Evolutionary conservation across 2,113 vertebrate genomes (phyloP).

Genomic region (Siphamia tubifer): DNA sequence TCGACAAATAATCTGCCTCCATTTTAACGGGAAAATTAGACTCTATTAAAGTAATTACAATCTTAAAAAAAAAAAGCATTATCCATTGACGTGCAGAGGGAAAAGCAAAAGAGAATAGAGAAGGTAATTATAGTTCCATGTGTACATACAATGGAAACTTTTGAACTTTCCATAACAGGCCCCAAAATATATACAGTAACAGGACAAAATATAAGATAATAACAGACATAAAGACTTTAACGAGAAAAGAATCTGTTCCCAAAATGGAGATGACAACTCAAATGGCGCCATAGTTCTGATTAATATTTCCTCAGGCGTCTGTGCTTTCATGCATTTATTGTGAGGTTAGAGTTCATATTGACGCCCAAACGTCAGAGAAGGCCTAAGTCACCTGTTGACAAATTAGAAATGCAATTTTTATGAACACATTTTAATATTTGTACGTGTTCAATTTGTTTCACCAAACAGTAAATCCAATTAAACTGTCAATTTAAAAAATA

Average conservation of each 20-base stretch:
- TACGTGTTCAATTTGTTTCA: too few relatives aligned
- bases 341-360: too few relatives aligned
- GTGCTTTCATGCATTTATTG: background rate
- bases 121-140: too few relatives aligned
- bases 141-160: conserved; percentile 1
- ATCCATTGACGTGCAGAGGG: background rate
- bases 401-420: background rate
- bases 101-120: conserved; percentile 6
- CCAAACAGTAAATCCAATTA: too few relatives aligned
- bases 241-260: background rate
- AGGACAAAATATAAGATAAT: background rate
- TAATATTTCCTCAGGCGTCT: background rate
- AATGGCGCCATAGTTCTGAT: background rate
- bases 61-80: background rate
- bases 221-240: background rate
- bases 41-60: too few relatives aligned
- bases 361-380: too few relatives aligned
- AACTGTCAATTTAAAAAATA: too few relatives aligned
- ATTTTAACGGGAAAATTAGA: too few relatives aligned
- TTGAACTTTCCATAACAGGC: background rate
- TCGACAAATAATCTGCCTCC: background rate
- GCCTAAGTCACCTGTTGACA: background rate
- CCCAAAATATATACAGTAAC: background rate
- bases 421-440: too few relatives aligned
- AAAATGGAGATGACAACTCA: background rate